phyloP scores from a whole-genome alignment of 2,113 vertebrate genomes.

The Scortum barcoo region DNA sequence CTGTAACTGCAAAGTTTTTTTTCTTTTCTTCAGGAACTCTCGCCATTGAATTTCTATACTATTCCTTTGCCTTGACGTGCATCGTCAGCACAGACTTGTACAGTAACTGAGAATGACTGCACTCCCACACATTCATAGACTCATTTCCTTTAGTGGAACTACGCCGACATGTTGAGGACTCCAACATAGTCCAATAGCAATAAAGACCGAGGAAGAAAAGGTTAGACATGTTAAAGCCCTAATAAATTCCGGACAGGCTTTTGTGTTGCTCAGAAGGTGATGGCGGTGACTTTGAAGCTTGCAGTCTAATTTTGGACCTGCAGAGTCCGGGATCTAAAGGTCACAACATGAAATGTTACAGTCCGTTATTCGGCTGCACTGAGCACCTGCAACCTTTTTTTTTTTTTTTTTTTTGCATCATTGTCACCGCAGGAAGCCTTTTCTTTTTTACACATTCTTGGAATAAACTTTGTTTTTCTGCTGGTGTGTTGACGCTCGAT shows the following conservation, averaged over 20 bases:
- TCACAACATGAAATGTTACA: slow-evolving; percentile 36
- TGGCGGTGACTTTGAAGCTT: slow-evolving; percentile 10
- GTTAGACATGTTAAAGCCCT: slow-evolving; percentile 17
- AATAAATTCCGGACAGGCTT: slow-evolving; percentile 22
- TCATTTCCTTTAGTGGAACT: slow-evolving; percentile 39
- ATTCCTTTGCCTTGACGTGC: slow-evolving; percentile 61
- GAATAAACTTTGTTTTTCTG: slow-evolving; percentile 66
- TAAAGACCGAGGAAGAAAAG: slow-evolving; percentile 15
- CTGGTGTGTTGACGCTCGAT: slow-evolving; percentile 56
- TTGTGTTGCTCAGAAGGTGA: slow-evolving; percentile 18
- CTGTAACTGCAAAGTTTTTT: slow-evolving; percentile 41
- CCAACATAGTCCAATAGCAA: slow-evolving; percentile 19
- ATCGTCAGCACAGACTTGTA: slow-evolving; percentile 74
- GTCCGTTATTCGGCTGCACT: slow-evolving; percentile 25
- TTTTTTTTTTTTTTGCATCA: slow-evolving; percentile 54
- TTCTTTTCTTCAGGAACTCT: slow-evolving; percentile 50
- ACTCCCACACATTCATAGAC: slow-evolving; percentile 56
- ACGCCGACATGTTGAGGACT: slow-evolving; percentile 42
- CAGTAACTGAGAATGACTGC: slow-evolving; percentile 66
- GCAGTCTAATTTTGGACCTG: slow-evolving; percentile 46
- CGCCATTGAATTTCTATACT: slow-evolving; percentile 38
- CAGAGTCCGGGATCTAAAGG: background rate
- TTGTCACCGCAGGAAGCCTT: slow-evolving; percentile 46
- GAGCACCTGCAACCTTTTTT: slow-evolving; percentile 62
- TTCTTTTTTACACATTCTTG: slow-evolving; percentile 47